Conservation (phyloP, 2,888 invertebrate genomes). For the Clitarchus hookeri region DNA sequence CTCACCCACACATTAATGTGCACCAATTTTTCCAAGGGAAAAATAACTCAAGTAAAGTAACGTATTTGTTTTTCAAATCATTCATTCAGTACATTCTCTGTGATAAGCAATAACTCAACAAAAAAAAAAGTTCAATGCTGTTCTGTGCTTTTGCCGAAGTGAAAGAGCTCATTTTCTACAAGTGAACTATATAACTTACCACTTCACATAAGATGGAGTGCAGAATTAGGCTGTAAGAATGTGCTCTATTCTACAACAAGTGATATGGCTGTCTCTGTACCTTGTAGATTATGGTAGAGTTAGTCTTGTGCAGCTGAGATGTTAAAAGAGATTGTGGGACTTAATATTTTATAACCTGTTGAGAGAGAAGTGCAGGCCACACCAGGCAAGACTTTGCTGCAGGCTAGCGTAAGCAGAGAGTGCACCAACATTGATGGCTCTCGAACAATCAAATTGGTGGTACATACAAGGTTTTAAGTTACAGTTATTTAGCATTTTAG, state of each 20-base stretch:
- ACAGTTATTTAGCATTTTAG: too few relatives aligned
- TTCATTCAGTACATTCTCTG: too few relatives aligned
- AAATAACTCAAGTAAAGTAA: not conserved
- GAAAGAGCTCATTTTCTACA: slow-evolving; percentile 1
- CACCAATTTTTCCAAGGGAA: not conserved
- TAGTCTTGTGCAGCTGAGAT: not conserved
- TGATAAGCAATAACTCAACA: not conserved
- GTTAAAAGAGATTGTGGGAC: not conserved
- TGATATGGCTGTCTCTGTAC: not conserved
- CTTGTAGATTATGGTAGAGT: not conserved
- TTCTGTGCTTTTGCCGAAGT: not conserved
- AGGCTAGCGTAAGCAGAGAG: not conserved
- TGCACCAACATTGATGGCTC: not conserved
- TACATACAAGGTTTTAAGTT: too few relatives aligned
- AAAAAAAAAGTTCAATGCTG: too few relatives aligned
- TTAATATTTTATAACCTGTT: not conserved
- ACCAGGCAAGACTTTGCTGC: not conserved
- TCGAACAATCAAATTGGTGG: not conserved
- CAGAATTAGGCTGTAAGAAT: not conserved
- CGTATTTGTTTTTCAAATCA: not conserved
- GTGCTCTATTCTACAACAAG: not conserved
- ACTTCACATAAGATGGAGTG: not conserved
- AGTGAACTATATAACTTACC: not conserved
- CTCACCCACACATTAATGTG: not conserved
- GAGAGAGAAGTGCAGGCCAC: not conserved